These are phyloP conservation scores for Cydia amplana DNA, from an alignment of 1,140 invertebrate genomes.

Conservation along the genomic window DNA sequence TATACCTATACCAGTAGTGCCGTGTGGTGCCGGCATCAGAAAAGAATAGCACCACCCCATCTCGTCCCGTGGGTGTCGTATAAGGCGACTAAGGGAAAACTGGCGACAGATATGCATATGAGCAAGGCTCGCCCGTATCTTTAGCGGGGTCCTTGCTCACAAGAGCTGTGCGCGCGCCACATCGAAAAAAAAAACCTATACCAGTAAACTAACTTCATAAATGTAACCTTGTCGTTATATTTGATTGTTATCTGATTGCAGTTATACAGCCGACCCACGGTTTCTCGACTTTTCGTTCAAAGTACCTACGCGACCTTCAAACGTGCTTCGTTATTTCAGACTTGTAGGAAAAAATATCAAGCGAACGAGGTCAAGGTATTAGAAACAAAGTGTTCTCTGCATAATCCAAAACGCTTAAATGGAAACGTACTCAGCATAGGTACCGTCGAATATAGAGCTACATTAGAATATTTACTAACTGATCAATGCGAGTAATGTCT, in stretches of 20 bases:
- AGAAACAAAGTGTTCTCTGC: background rate
- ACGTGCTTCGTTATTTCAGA: conserved; percentile 1
- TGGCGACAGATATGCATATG: too few relatives aligned
- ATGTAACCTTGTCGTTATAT: background rate
- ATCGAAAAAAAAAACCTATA: too few relatives aligned
- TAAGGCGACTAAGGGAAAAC: too few relatives aligned
- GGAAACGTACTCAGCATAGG: background rate
- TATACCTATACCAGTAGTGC: too few relatives aligned
- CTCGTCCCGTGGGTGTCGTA: too few relatives aligned
- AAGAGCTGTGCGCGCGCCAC: too few relatives aligned
- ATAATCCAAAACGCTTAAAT: background rate
- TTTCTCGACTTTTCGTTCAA: background rate
- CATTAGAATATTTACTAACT: too few relatives aligned
- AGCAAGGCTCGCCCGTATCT: too few relatives aligned
- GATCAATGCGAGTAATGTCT: too few relatives aligned
- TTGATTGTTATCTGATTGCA: conserved; percentile 9
- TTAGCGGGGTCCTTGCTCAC: too few relatives aligned
- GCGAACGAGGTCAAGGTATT: conserved; percentile 1
- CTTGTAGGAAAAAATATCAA: background rate
- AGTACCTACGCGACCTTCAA: background rate
- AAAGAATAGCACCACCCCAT: too few relatives aligned
- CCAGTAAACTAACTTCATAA: background rate
- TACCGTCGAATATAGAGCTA: background rate
- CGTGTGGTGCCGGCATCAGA: too few relatives aligned
- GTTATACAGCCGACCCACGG: background rate